Evolutionary conservation across 2,113 vertebrate genomes (phyloP).

Genomic region (Lichenostomus cassidix): DNA sequence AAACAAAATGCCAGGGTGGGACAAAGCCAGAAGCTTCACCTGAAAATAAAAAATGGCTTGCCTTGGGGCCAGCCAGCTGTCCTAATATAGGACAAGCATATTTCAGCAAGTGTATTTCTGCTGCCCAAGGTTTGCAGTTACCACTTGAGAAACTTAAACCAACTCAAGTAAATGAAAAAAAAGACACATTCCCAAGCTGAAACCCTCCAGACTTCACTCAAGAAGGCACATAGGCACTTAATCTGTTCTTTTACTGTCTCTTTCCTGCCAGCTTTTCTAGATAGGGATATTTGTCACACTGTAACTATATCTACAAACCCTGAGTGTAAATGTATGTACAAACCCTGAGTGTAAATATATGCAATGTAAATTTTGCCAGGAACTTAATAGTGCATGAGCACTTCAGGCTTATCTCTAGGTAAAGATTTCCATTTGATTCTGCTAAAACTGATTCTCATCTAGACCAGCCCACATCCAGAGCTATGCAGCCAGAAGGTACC

Average conservation of each 20-base stretch:
- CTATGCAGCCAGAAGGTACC: accelerated
- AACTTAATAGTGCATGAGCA: background rate
- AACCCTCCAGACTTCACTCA: background rate
- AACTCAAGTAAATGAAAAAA: background rate
- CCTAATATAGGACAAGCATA: background rate
- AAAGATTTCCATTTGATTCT: background rate
- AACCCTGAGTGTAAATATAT: background rate
- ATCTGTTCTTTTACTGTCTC: background rate
- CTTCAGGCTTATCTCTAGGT: background rate
- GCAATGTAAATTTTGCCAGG: background rate
- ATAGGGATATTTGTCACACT: background rate
- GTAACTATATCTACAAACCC: background rate
- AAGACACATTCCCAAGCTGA: accelerated
- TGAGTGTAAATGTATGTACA: background rate
- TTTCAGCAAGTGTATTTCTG: background rate
- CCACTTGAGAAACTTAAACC: background rate
- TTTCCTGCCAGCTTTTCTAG: background rate
- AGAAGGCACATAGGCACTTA: background rate
- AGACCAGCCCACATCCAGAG: background rate
- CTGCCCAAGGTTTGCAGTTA: background rate
- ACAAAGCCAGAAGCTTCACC: background rate
- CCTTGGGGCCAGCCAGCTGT: background rate
- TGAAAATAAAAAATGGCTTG: background rate
- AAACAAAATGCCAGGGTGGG: background rate
- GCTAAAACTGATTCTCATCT: background rate